Evolutionary conservation across 1,140 invertebrate genomes (phyloP).

Genomic region (Monomorium pharaonis): DNA sequence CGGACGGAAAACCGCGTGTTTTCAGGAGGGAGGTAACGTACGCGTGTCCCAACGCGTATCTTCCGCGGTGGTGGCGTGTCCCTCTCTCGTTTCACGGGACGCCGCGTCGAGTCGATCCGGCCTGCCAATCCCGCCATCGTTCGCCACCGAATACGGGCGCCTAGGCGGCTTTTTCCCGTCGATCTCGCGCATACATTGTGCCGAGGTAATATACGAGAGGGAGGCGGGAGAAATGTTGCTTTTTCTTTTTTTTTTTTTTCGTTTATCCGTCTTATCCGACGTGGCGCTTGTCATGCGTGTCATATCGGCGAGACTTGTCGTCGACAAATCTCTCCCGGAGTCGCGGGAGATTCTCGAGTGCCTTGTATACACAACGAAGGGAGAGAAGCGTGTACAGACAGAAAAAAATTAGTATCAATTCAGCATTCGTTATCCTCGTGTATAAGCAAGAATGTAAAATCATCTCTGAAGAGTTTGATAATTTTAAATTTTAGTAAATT

Average conservation of each 20-base stretch:
- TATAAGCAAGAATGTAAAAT: too few species aligned
- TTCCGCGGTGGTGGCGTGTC: neutral
- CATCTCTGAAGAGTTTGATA: too few species aligned
- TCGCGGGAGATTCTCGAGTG: neutral
- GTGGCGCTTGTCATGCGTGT: slow-evolving; percentile 25
- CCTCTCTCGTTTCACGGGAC: slow-evolving; percentile 32
- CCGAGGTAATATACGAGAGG: neutral
- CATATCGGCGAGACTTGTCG: neutral
- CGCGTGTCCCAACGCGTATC: slow-evolving; percentile 4
- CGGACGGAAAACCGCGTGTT: slow-evolving; percentile 51
- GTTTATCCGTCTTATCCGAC: slow-evolving; percentile 34
- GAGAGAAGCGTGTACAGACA: neutral
- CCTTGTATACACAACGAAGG: neutral
- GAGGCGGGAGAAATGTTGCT: neutral
- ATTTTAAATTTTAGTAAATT: too few species aligned
- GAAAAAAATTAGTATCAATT: too few species aligned
- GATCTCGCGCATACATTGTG: slow-evolving; percentile 12
- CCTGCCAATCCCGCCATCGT: slow-evolving; percentile 28
- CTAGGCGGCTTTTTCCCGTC: slow-evolving; percentile 4
- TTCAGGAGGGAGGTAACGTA: slow-evolving; percentile 1
- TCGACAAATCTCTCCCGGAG: slow-evolving; percentile 5
- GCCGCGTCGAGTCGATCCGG: slow-evolving; percentile 27
- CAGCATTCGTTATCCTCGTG: too few species aligned
- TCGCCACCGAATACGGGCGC: neutral
- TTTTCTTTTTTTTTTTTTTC: neutral